These are phyloP conservation scores for Sinelater perroti DNA, from an alignment of 2,888 invertebrate species.

Conservation along the genomic window DNA sequence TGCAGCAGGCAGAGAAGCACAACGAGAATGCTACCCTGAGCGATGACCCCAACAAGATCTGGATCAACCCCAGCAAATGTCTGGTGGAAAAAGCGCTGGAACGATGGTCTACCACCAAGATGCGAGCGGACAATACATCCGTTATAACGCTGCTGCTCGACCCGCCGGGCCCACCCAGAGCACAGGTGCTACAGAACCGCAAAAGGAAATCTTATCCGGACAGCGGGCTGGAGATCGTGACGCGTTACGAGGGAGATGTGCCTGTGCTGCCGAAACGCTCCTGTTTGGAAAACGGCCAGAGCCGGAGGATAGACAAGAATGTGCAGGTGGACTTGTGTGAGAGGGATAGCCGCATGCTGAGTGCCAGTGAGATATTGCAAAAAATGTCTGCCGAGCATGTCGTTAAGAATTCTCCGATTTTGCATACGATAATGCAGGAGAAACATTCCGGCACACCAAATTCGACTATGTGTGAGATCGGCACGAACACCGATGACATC, in stretches of 20 bases:
- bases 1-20: conserved; percentile 81
- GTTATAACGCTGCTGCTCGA: conserved; percentile 92
- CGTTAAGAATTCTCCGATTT: conserved; percentile 11
- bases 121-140: conserved; percentile 96
- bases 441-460: conserved; percentile 1
- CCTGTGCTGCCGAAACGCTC: conserved; percentile 14
- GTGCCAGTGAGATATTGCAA: conserved; percentile 8
- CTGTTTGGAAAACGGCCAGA: conserved; percentile 1
- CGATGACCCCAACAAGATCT: conserved; percentile 60
- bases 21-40: conserved; percentile 74
- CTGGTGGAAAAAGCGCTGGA: conserved; percentile 85
- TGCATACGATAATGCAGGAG: conserved; percentile 3
- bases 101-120: conserved; percentile 80
- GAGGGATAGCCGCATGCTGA: background rate
- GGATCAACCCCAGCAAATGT: conserved; percentile 92
- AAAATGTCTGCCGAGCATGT: conserved; percentile 7
- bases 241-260: conserved; percentile 45
- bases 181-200: conserved; percentile 65
- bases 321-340: conserved; percentile 6
- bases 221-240: conserved; percentile 56
- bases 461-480: conserved; percentile 8
- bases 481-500: conserved; percentile 24
- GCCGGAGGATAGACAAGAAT: conserved; percentile 9
- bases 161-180: conserved; percentile 83
- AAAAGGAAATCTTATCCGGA: conserved; percentile 49